Evolutionary conservation across 2,888 invertebrate genomes (phyloP).

Genomic region (Acronicta alni): DNA sequence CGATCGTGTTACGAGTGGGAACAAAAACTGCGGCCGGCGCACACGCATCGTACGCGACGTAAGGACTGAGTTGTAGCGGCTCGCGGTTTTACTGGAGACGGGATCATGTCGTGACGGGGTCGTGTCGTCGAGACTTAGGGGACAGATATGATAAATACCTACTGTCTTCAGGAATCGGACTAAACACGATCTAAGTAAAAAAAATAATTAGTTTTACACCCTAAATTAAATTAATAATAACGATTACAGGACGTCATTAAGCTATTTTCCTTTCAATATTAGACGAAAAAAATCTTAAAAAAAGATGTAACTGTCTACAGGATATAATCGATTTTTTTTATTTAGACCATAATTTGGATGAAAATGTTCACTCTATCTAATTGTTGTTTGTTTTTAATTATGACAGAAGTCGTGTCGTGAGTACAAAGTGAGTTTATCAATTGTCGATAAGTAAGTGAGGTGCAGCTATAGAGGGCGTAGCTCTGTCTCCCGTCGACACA

Average conservation of each 20-base stretch:
- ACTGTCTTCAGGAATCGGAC: too few relatives aligned
- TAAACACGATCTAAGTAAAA: too few relatives aligned
- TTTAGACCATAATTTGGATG: too few relatives aligned
- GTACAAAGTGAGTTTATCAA: slow-evolving; percentile 55
- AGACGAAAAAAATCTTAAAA: too few relatives aligned
- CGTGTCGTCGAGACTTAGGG: slow-evolving; percentile 44
- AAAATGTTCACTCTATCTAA: not conserved
- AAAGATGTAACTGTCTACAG: too few relatives aligned
- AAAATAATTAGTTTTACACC: too few relatives aligned
- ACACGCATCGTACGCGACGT: slow-evolving; percentile 70
- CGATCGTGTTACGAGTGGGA: slow-evolving; percentile 82
- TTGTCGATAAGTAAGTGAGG: slow-evolving; percentile 71
- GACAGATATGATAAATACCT: not conserved
- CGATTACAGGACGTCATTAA: too few relatives aligned
- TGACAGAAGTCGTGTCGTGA: slow-evolving; percentile 57
- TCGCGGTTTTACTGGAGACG: slow-evolving; percentile 55
- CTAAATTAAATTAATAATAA: too few relatives aligned
- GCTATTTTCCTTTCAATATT: too few relatives aligned
- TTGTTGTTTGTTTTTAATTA: slow-evolving; percentile 39
- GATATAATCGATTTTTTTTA: too few relatives aligned
- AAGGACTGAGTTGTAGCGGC: slow-evolving; percentile 61
- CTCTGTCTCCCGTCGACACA: slow-evolving; percentile 73
- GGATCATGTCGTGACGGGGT: slow-evolving; percentile 43
- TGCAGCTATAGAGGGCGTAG: slow-evolving; percentile 71
- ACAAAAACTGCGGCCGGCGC: slow-evolving; percentile 73